phyloP scores from a whole-genome alignment of 2,888 invertebrate species.

The Diaperis boleti region DNA sequence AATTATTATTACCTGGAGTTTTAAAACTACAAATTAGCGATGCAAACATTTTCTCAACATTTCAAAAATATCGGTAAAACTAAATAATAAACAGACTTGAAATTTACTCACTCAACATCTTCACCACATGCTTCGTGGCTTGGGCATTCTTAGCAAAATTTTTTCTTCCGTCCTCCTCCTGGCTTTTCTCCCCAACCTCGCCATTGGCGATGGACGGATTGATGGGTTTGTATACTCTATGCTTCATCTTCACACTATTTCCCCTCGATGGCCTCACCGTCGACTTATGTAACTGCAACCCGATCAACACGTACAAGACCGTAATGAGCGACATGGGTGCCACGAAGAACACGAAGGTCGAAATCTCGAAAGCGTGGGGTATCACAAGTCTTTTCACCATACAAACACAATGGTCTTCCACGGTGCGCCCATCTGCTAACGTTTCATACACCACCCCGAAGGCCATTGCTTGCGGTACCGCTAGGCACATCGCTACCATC shows the following conservation, averaged over 20 bases:
- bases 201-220: slow-evolving; percentile 47
- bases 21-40: no score
- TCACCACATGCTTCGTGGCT: slow-evolving; percentile 67
- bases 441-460: slow-evolving; percentile 75
- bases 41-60: no score
- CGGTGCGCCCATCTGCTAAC: slow-evolving; percentile 51
- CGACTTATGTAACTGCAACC: slow-evolving; percentile 64
- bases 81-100: no score
- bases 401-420: slow-evolving; percentile 61
- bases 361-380: slow-evolving; percentile 68
- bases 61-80: no score
- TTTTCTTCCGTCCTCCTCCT: slow-evolving; percentile 63
- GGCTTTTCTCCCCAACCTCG: slow-evolving; percentile 44
- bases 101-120: slow-evolving; percentile 71
- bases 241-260: slow-evolving; percentile 62
- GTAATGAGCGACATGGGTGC: slow-evolving; percentile 73
- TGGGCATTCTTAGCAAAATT: slow-evolving; percentile 63
- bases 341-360: slow-evolving; percentile 72
- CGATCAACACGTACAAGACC: slow-evolving; percentile 69
- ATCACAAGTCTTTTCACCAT: slow-evolving; percentile 62
- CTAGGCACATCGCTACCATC: slow-evolving; percentile 80
- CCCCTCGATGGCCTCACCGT: slow-evolving; percentile 59
- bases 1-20: no score
- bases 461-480: slow-evolving; percentile 84
- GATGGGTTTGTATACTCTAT: slow-evolving; percentile 54